Evolutionary conservation across 2,113 vertebrate species (phyloP).

Genomic region (Bungarus multicinctus): DNA sequence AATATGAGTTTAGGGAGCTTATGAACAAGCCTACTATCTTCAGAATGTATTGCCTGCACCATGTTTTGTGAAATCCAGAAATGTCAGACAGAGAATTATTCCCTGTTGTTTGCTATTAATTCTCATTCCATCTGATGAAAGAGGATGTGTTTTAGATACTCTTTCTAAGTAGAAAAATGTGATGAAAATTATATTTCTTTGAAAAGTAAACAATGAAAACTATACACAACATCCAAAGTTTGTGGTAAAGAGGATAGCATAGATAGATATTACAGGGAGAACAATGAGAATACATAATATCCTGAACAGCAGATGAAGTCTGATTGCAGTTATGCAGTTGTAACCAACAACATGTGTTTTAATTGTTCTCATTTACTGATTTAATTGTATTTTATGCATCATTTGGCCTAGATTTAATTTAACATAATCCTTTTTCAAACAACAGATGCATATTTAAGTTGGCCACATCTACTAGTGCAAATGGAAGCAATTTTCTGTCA

Average conservation of each 20-base stretch:
- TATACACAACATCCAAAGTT: neutral
- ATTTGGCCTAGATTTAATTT: constrained; percentile 31
- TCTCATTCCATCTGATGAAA: neutral
- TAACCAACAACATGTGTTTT: constrained; percentile 21
- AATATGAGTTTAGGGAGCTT: neutral
- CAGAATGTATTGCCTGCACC: neutral
- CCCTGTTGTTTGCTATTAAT: neutral
- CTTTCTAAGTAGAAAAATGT: neutral
- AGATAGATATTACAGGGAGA: neutral
- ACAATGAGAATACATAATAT: constrained; percentile 11
- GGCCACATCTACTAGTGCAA: neutral
- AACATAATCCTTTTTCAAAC: constrained; percentile 7
- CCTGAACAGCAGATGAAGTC: neutral
- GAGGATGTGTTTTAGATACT: neutral
- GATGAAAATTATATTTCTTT: neutral
- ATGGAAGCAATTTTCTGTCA: neutral
- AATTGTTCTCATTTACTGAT: constrained; percentile 33
- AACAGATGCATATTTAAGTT: constrained; percentile 20
- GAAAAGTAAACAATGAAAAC: constrained; percentile 1
- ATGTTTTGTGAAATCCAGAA: neutral
- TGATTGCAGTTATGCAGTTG: constrained; percentile 3
- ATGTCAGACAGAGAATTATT: neutral
- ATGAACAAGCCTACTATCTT: neutral
- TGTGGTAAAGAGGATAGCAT: constrained; percentile 12
- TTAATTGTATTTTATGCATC: constrained; percentile 31